Evolutionary conservation across 2,888 invertebrate species (phyloP).

Genomic region (Agrochola macilenta): DNA sequence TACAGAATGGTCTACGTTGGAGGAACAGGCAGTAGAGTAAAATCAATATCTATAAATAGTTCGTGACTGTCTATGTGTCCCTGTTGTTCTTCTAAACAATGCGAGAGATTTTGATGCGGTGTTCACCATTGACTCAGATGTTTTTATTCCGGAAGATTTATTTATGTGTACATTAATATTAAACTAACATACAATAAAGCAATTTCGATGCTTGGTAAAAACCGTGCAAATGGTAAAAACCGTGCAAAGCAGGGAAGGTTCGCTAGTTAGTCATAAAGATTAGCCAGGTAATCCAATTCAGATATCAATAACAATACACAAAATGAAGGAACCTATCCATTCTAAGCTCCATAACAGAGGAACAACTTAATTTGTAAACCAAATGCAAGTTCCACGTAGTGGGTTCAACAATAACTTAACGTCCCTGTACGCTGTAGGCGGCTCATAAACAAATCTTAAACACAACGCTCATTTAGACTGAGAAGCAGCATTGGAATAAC

Average conservation of each 20-base stretch:
- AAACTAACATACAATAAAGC: no score
- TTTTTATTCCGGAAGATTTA: no score
- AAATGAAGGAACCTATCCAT: constrained; percentile 26
- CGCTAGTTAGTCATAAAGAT: neutral
- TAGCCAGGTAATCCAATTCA: neutral
- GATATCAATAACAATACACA: constrained; percentile 24
- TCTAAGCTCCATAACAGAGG: constrained; percentile 25
- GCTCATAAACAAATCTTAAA: constrained; percentile 45
- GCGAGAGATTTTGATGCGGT: no score
- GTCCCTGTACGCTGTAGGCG: constrained; percentile 35
- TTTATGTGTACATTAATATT: no score
- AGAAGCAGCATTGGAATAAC: constrained; percentile 24
- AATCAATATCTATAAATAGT: no score
- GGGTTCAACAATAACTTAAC: constrained; percentile 57
- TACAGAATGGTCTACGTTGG: no score
- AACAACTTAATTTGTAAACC: constrained; percentile 59
- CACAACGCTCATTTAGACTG: constrained; percentile 29
- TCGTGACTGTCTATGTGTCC: no score
- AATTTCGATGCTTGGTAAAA: no score
- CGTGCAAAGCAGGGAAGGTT: neutral
- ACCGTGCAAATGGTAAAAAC: neutral
- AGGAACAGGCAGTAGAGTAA: no score
- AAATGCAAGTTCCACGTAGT: constrained; percentile 44
- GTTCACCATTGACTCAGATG: no score
- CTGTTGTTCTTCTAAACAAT: no score